phyloP scores from a whole-genome alignment of 2,797 vertebrate species.

The Hypotaenidia okinawae region DNA sequence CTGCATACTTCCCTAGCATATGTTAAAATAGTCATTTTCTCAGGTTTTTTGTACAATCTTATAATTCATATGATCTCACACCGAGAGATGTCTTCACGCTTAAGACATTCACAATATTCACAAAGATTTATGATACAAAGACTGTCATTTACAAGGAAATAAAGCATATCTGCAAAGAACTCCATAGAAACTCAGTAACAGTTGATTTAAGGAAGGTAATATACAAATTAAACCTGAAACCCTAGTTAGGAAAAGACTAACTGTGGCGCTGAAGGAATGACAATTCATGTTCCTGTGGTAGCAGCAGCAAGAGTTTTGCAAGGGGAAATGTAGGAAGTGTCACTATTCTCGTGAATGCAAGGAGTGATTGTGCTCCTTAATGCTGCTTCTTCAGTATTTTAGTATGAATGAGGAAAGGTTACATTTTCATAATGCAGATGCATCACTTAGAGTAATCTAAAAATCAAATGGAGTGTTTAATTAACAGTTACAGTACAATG shows the following conservation, averaged over 20 bases:
- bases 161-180: conserved; percentile 28
- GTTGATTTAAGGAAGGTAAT: conserved; percentile 2
- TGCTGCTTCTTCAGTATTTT: conserved; percentile 7
- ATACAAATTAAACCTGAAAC: conserved; percentile 48
- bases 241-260: conserved; percentile 12
- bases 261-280: neutral
- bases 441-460: conserved; percentile 42
- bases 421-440: conserved; percentile 47
- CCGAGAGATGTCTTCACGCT: neutral
- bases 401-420: conserved; percentile 58
- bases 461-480: conserved; percentile 70
- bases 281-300: neutral
- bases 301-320: neutral
- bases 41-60: neutral
- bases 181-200: conserved; percentile 30
- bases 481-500: conserved; percentile 56
- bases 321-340: neutral
- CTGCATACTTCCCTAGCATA: neutral
- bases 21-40: neutral
- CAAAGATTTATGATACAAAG: conserved; percentile 37
- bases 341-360: neutral
- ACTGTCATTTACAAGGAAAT: conserved; percentile 48
- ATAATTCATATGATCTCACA: neutral
- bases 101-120: conserved; percentile 17
- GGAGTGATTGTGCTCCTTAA: neutral